Percentiles rank a stretch among this genome's conserved stretches.
Conservation (phyloP, 1,140 invertebrate genomes). For the Tetragonula clypearis region DNA sequence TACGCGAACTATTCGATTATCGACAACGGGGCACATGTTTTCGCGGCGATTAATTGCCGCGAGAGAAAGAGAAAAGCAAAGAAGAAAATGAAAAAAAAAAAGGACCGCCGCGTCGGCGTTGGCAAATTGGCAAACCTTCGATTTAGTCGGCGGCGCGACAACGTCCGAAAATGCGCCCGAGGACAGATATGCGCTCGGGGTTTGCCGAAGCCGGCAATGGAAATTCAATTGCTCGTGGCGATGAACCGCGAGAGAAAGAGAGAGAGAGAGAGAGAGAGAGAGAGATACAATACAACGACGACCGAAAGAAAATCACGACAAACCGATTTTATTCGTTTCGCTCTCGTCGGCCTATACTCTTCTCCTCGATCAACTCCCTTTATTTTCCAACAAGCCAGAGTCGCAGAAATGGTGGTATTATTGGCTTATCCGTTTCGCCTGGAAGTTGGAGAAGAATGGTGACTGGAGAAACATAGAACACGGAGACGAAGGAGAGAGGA, state of each 20-base stretch:
- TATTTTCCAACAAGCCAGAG: conserved; percentile 35
- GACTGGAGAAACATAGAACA: not conserved
- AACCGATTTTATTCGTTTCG: conserved; percentile 55
- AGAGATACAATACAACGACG: conserved; percentile 18
- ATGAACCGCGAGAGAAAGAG: conserved; percentile 24
- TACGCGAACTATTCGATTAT: too few relatives aligned
- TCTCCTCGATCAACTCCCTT: not conserved
- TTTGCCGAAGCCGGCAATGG: conserved; percentile 4
- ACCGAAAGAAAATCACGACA: conserved; percentile 67
- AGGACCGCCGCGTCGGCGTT: too few relatives aligned
- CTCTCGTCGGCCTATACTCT: not conserved
- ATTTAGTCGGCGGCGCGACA: not conserved
- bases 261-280: not conserved
- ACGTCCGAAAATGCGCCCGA: not conserved
- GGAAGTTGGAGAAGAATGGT: conserved; percentile 43
- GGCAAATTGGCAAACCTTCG: not conserved
- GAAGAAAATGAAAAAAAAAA: too few relatives aligned
- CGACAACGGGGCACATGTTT: too few relatives aligned
- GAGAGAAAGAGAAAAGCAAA: too few relatives aligned
- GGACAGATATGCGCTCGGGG: not conserved
- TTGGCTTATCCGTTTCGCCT: conserved; percentile 79
- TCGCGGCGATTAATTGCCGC: too few relatives aligned
- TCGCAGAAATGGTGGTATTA: conserved; percentile 76
- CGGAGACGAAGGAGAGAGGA: not conserved
- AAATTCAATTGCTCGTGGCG: conserved; percentile 59